phyloP scores from a whole-genome alignment of 2,113 vertebrate species.

The Tachycineta bicolor region DNA sequence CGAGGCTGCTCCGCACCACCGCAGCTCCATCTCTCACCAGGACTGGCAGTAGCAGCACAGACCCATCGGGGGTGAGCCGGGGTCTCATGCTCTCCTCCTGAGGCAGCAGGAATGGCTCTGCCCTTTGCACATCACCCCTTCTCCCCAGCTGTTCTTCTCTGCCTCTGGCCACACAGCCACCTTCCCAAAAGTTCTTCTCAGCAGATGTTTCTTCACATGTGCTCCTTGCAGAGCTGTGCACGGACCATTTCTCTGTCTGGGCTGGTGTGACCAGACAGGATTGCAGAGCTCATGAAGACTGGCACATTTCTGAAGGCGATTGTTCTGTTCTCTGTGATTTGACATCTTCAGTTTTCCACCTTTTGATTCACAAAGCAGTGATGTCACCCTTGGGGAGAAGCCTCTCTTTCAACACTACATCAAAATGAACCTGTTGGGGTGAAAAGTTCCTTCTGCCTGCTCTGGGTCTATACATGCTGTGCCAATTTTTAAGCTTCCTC shows the following conservation, averaged over 20 bases:
- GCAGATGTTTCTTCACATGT: background rate
- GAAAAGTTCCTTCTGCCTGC: background rate
- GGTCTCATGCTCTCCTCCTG: background rate
- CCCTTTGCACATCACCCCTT: background rate
- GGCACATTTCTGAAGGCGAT: background rate
- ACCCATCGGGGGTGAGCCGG: rapidly evolving
- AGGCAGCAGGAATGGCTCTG: background rate
- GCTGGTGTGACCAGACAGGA: background rate
- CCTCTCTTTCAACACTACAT: background rate
- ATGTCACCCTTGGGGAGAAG: background rate
- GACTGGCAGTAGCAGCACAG: background rate
- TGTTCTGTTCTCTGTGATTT: background rate
- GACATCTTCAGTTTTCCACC: background rate
- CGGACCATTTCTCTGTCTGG: background rate
- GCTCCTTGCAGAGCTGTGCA: background rate
- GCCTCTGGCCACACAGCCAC: background rate
- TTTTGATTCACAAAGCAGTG: background rate
- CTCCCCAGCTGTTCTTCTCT: background rate
- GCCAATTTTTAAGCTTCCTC: background rate
- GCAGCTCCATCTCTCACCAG: background rate
- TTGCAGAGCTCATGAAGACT: background rate
- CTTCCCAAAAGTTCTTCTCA: background rate
- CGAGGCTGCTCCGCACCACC: background rate
- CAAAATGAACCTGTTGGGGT: background rate
- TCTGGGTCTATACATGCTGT: background rate